Evolutionary conservation across 2,113 vertebrate genomes (phyloP).

Genomic region (Vulpes lagopus): DNA sequence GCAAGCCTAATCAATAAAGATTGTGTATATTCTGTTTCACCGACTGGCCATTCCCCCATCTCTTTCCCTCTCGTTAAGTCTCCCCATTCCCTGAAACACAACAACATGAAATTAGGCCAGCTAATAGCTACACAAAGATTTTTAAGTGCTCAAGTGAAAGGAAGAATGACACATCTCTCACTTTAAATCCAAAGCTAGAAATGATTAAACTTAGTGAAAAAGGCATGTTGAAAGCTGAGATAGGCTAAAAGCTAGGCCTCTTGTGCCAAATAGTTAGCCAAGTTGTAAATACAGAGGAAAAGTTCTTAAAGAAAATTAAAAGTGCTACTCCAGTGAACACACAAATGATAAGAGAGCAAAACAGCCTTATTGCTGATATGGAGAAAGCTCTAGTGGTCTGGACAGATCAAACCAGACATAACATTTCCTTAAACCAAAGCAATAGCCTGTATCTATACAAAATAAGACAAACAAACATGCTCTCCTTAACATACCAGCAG

Average conservation of each 20-base stretch:
- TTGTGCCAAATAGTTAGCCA: neutral
- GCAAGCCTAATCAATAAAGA: neutral
- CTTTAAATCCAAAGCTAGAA: neutral
- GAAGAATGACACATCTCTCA: neutral
- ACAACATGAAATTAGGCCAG: neutral
- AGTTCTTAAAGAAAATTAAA: neutral
- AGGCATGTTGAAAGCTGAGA: neutral
- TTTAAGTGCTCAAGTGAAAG: neutral
- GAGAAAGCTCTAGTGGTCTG: neutral
- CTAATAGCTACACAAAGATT: neutral
- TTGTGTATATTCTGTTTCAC: neutral
- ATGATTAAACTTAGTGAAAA: neutral
- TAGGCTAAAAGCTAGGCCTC: neutral
- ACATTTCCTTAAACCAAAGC: neutral
- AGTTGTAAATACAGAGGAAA: neutral
- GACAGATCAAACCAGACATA: neutral
- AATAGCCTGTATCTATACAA: neutral
- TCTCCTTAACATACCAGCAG: neutral
- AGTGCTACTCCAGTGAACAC: neutral
- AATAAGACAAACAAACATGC: neutral
- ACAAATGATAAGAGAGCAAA: neutral
- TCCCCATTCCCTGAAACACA: neutral
- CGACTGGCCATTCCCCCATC: neutral
- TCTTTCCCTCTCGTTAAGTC: neutral
- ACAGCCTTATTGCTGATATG: neutral